A percentile compares a stretch with the other conserved stretches of the same genome.
phyloP scores from a whole-genome alignment of 2,888 invertebrate species.

The Eupithecia inturbata region DNA sequence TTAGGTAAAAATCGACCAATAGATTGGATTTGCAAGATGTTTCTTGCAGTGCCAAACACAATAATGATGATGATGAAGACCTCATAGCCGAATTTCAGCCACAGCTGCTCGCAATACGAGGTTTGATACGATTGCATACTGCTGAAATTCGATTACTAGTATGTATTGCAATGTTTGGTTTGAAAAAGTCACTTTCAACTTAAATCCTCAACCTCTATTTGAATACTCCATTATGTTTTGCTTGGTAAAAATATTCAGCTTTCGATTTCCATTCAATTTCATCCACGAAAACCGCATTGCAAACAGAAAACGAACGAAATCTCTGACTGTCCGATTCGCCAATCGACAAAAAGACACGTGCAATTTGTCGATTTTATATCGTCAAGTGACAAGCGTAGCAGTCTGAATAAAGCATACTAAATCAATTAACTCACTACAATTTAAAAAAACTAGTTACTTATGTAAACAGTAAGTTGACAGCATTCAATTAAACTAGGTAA shows the following conservation, averaged over 20 bases:
- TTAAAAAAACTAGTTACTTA: no score
- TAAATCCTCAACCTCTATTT: neutral
- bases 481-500: no score
- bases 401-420: neutral
- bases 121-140: neutral
- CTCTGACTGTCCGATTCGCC: slow-evolving; percentile 10
- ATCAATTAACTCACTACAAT: no score
- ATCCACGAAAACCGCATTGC: slow-evolving; percentile 11
- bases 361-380: slow-evolving; percentile 12
- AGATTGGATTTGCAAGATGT: no score
- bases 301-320: slow-evolving; percentile 24
- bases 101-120: neutral
- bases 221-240: neutral
- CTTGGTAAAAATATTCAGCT: neutral
- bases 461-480: no score
- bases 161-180: neutral
- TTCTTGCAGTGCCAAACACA: no score
- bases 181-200: neutral
- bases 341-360: slow-evolving; percentile 25
- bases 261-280: slow-evolving; percentile 8
- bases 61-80: no score
- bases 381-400: neutral
- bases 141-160: neutral
- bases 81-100: no score
- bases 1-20: no score